Conservation (phyloP, 2,797 vertebrate genomes). For the Mormyrus hasselquistii region DNA sequence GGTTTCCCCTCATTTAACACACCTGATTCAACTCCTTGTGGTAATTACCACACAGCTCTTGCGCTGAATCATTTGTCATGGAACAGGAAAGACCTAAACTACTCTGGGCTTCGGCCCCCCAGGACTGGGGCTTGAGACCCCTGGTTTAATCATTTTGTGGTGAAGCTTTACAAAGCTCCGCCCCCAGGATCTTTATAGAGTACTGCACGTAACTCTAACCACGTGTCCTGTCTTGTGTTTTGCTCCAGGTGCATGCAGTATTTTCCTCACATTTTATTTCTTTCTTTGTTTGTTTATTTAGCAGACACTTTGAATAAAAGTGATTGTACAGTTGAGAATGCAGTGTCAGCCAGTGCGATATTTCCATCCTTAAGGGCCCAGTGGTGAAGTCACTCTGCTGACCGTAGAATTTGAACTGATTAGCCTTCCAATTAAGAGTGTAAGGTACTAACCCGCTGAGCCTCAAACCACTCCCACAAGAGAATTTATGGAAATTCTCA, state of each 20-base stretch:
- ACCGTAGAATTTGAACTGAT: not conserved
- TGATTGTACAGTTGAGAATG: not conserved
- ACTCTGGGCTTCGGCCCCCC: no score
- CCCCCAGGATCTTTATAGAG: not conserved
- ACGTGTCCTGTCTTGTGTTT: not conserved
- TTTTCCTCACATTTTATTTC: not conserved
- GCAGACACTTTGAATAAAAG: not conserved
- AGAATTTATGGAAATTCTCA: not conserved
- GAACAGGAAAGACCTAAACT: no score
- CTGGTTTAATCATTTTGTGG: not conserved
- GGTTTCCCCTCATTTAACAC: no score
- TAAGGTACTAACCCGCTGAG: not conserved
- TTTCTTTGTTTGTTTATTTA: not conserved
- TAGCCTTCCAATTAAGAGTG: not conserved
- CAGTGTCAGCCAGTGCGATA: not conserved
- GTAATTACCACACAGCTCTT: no score
- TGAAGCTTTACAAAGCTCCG: not conserved
- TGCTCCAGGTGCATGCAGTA: not conserved
- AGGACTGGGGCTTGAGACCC: no score
- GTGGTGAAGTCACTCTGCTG: not conserved
- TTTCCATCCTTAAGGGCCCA: not conserved
- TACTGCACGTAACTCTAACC: not conserved
- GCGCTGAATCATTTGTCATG: no score
- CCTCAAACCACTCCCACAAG: not conserved
- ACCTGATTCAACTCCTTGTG: no score